Evolutionary conservation across 1,140 invertebrate genomes (phyloP).

Genomic region (Uloborus diversus): DNA sequence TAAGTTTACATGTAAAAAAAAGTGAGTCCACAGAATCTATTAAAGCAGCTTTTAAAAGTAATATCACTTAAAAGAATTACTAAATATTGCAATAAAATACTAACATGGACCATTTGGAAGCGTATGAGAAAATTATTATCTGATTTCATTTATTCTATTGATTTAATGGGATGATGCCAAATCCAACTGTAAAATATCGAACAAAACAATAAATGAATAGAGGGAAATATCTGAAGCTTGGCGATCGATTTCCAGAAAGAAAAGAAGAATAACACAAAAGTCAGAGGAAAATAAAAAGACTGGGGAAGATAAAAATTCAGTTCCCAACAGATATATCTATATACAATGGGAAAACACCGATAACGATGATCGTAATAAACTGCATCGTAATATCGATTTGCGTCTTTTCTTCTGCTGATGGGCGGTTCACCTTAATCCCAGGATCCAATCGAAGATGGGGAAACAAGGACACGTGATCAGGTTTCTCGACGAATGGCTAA

Average conservation of each 20-base stretch:
- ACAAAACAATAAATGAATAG: too few species aligned
- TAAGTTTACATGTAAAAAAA: too few species aligned
- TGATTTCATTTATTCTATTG: too few species aligned
- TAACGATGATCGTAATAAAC: constrained; percentile 43
- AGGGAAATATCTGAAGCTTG: too few species aligned
- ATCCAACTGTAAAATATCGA: too few species aligned
- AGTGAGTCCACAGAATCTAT: too few species aligned
- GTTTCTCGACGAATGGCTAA: constrained; percentile 18
- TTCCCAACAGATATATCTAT: not conserved
- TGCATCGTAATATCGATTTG: constrained; percentile 41
- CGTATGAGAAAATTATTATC: too few species aligned
- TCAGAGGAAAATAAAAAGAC: not conserved
- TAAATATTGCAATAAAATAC: too few species aligned
- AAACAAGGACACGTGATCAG: constrained; percentile 23
- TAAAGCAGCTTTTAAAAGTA: too few species aligned
- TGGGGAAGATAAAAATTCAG: not conserved
- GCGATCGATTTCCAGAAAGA: constrained; percentile 21
- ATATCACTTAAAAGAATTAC: too few species aligned
- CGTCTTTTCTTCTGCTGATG: not conserved
- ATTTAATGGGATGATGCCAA: too few species aligned
- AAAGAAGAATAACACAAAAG: not conserved
- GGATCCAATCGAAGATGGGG: constrained; percentile 19
- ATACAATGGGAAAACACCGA: constrained; percentile 13
- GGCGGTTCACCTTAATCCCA: constrained; percentile 13
- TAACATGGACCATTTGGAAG: too few species aligned